Evolutionary conservation across 1,140 invertebrate species (phyloP).

Genomic region (Euura lappo): DNA sequence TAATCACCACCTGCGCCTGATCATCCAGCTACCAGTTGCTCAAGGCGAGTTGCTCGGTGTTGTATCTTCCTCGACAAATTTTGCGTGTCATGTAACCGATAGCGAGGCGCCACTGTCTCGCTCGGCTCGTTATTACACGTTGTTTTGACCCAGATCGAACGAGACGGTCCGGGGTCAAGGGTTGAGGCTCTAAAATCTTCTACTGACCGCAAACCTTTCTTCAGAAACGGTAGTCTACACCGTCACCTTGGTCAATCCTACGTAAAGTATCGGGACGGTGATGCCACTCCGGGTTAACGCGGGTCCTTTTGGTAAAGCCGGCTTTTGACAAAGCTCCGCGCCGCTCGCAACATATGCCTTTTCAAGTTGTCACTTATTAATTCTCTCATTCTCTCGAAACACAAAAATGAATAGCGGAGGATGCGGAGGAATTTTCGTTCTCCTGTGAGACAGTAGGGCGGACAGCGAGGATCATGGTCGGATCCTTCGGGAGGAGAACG

Average conservation of each 20-base stretch:
- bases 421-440: constrained; percentile 24
- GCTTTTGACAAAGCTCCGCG: constrained; percentile 24
- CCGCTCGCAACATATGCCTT: constrained; percentile 48
- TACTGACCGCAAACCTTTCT: background rate
- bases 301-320: constrained; percentile 26
- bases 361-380: constrained; percentile 60
- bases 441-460: constrained; percentile 29
- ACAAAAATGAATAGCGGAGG: constrained; percentile 44
- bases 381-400: constrained; percentile 35
- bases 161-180: background rate
- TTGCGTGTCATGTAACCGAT: constrained; percentile 13
- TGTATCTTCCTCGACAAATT: background rate
- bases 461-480: constrained; percentile 25
- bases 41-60: background rate
- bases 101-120: background rate
- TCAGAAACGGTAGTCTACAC: background rate
- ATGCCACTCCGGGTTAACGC: constrained; percentile 19
- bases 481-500: constrained; percentile 33
- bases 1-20: constrained; percentile 9
- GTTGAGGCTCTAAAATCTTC: background rate
- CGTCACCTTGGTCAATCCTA: background rate
- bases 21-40: constrained; percentile 5
- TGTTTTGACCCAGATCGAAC: background rate
- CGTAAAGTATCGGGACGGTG: constrained; percentile 13
- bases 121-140: background rate